Percentiles rank a stretch among this genome's conserved stretches.
phyloP scores from a whole-genome alignment of 92 coral and sea anemone genomes.

The Scolanthus callimorphus region DNA sequence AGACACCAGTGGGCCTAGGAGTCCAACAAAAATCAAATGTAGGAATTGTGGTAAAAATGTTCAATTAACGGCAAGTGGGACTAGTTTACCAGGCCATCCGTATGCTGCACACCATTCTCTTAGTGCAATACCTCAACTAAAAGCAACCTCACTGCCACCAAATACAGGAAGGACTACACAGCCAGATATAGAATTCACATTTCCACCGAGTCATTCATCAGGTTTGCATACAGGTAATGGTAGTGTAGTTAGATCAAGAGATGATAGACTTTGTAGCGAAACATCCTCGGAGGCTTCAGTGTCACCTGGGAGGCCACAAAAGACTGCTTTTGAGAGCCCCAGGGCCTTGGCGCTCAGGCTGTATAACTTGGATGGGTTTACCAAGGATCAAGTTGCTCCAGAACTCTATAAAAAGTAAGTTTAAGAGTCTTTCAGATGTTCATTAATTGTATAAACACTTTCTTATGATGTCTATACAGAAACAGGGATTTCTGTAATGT shows the following conservation, averaged over 20 bases:
- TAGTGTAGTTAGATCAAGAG: not conserved
- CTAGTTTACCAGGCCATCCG: constrained; percentile 67
- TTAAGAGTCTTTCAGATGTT: too few relatives aligned
- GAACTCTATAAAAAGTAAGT: constrained; percentile 95
- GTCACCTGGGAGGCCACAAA: constrained; percentile 1
- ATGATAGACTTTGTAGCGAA: not conserved
- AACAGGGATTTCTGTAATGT: too few relatives aligned
- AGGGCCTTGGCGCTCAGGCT: constrained; percentile 62
- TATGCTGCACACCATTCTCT: constrained; percentile 29
- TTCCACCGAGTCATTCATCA: too few relatives aligned
- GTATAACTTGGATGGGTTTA: constrained; percentile 72
- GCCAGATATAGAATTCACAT: not conserved
- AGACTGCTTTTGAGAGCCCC: constrained; percentile 35
- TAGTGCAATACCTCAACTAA: not conserved
- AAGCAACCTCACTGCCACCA: constrained; percentile 26
- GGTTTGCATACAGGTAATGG: constrained; percentile 13
- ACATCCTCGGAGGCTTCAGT: constrained; percentile 7
- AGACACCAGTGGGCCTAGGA: not conserved
- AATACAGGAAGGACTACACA: constrained; percentile 14
- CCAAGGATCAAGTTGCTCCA: constrained; percentile 80
- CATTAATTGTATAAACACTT: too few relatives aligned
- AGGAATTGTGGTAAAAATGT: constrained; percentile 47
- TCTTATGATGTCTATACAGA: too few relatives aligned
- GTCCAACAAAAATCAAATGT: constrained; percentile 27
- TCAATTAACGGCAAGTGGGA: constrained; percentile 47